Conservation (phyloP, 2,113 vertebrate genomes). For the Crotalus horridus region DNA sequence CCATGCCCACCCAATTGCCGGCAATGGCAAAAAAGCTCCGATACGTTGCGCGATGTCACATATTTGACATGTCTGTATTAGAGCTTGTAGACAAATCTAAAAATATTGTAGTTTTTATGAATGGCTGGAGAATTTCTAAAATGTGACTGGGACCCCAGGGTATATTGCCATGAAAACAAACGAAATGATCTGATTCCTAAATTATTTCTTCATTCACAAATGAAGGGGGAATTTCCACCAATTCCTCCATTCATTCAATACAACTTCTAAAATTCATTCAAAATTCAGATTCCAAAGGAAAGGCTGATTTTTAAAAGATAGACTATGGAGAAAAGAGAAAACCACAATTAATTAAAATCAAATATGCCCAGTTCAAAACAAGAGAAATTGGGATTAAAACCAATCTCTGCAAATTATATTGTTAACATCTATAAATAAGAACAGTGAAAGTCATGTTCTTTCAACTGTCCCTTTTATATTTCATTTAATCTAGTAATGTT, state of each 20-base stretch:
- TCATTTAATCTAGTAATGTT: conserved; percentile 37
- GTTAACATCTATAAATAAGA: conserved; percentile 9
- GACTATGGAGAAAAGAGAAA: background rate
- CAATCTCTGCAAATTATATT: background rate
- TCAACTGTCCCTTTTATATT: conserved; percentile 30
- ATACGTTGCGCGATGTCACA: no score
- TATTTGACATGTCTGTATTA: background rate
- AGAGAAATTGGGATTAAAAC: background rate
- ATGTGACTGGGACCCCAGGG: background rate
- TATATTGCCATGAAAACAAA: conserved; percentile 1
- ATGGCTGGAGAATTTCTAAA: background rate
- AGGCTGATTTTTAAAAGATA: background rate
- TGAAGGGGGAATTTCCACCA: background rate
- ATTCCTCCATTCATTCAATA: background rate
- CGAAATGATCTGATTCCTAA: background rate
- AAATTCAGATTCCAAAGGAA: background rate
- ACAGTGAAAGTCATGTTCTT: conserved; percentile 35
- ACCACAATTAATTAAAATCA: background rate
- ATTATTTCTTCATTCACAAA: background rate
- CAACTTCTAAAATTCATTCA: background rate
- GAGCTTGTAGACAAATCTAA: background rate
- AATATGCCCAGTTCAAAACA: background rate
- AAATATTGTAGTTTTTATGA: background rate
- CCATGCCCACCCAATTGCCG: no score
- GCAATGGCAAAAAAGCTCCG: no score